phyloP scores from a whole-genome alignment of 2,113 vertebrate genomes.

The Ictalurus furcatus region DNA sequence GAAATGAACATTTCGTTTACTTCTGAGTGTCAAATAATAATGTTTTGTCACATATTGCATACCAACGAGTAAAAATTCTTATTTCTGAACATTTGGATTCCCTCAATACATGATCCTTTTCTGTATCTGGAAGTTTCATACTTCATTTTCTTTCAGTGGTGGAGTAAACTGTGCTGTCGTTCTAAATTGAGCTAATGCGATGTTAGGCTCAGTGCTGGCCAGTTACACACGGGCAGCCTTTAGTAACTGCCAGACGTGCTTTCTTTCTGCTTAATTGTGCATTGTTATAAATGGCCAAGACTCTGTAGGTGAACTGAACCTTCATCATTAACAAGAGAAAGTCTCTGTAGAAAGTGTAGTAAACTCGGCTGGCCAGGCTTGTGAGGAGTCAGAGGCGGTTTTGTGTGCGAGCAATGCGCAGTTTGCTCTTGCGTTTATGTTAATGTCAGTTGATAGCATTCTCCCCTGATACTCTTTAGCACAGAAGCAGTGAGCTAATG shows the following conservation, averaged over 20 bases:
- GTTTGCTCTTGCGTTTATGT: conserved; percentile 22
- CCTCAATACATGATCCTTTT: neutral
- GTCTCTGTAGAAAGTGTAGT: conserved; percentile 2
- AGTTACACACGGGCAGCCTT: conserved; percentile 9
- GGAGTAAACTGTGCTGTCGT: neutral
- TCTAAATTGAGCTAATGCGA: conserved; percentile 27
- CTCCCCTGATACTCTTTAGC: conserved; percentile 17
- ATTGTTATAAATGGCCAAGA: conserved; percentile 20
- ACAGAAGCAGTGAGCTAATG: conserved; percentile 38
- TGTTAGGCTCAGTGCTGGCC: neutral
- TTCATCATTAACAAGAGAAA: conserved; percentile 16
- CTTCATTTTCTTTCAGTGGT: conserved; percentile 5
- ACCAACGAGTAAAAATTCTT: conserved; percentile 6
- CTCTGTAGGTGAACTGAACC: conserved; percentile 23
- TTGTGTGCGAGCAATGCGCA: neutral
- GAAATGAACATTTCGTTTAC: neutral
- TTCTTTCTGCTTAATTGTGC: conserved; percentile 23
- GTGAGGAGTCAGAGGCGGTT: neutral
- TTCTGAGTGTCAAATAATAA: neutral
- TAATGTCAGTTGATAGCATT: conserved; percentile 36
- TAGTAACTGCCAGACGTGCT: conserved; percentile 25
- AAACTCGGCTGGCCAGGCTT: neutral
- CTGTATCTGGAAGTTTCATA: neutral
- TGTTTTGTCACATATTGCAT: neutral
- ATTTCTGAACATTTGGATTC: neutral